A percentile compares a stretch with the other conserved stretches of the same genome.
phyloP scores from a whole-genome alignment of 2,888 invertebrate genomes.

The Teleiodes luculella region DNA sequence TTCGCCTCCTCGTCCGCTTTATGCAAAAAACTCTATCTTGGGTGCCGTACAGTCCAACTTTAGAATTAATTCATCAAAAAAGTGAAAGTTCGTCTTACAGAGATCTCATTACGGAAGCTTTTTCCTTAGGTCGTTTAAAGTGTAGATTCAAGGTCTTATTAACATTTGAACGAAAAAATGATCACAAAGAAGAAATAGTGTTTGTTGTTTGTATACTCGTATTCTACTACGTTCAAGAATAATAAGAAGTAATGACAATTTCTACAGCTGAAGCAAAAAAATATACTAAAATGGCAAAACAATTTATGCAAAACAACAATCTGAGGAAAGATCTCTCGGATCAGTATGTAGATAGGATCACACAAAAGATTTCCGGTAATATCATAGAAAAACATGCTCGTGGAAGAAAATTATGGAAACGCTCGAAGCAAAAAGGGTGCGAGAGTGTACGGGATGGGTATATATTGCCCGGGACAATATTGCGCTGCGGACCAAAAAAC shows the following conservation, averaged over 20 bases:
- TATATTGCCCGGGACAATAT: constrained; percentile 2
- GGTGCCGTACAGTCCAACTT: constrained; percentile 32
- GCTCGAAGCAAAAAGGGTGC: constrained; percentile 1
- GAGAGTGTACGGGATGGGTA: neutral
- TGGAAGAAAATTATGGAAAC: constrained; percentile 4
- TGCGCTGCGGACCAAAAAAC: neutral
- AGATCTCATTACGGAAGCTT: constrained; percentile 31
- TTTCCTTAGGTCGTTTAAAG: too few species aligned
- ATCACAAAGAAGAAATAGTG: too few species aligned
- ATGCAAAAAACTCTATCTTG: constrained; percentile 29
- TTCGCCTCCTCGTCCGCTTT: constrained; percentile 22
- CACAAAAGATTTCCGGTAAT: constrained; percentile 3
- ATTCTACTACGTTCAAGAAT: too few species aligned
- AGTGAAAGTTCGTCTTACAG: constrained; percentile 28
- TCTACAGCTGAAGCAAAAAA: neutral
- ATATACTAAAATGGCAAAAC: neutral
- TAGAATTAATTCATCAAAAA: constrained; percentile 40
- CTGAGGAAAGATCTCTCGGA: neutral
- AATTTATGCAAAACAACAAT: neutral
- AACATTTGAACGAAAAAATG: too few species aligned
- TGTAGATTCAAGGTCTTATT: too few species aligned
- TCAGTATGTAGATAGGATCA: neutral
- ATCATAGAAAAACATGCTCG: neutral
- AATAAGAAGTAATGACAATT: too few species aligned
- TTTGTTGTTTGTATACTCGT: too few species aligned